phyloP scores from a whole-genome alignment of 1,140 invertebrate species.

The Ruditapes philippinarum region DNA sequence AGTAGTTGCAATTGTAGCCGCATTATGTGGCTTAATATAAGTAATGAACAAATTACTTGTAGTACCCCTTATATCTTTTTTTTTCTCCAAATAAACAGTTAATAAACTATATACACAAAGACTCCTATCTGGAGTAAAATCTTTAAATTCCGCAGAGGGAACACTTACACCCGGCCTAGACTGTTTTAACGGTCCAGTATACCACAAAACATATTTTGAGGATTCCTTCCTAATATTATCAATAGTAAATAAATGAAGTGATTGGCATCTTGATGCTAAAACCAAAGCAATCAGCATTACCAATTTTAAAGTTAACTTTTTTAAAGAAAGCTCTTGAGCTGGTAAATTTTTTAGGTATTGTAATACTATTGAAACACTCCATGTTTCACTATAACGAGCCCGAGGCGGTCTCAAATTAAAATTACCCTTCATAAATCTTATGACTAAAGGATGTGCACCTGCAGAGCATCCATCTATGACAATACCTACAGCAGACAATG shows the following conservation, averaged over 20 bases:
- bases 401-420: slow-evolving; percentile 56
- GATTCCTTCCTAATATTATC: slow-evolving; percentile 17
- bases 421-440: slow-evolving; percentile 57
- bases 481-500: slow-evolving; percentile 39
- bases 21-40: neutral
- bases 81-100: neutral
- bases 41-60: neutral
- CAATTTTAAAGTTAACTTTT: slow-evolving; percentile 51
- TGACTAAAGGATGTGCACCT: slow-evolving; percentile 44
- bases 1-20: neutral
- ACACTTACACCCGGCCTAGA: neutral
- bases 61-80: neutral
- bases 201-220: slow-evolving; percentile 23
- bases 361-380: slow-evolving; percentile 58
- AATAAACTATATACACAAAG: slow-evolving; percentile 5
- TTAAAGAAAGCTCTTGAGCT: slow-evolving; percentile 12
- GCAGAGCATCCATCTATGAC: neutral
- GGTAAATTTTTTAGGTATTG: slow-evolving; percentile 19
- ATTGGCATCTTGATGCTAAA: neutral
- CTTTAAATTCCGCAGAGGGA: neutral
- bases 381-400: slow-evolving; percentile 50
- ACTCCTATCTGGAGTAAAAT: neutral
- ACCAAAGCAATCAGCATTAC: slow-evolving; percentile 53
- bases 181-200: neutral
- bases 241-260: slow-evolving; percentile 4